A percentile compares a stretch with the other conserved stretches of the same genome.
Conservation (phyloP, 2,888 invertebrate genomes). For the Creontiades dilutus region DNA sequence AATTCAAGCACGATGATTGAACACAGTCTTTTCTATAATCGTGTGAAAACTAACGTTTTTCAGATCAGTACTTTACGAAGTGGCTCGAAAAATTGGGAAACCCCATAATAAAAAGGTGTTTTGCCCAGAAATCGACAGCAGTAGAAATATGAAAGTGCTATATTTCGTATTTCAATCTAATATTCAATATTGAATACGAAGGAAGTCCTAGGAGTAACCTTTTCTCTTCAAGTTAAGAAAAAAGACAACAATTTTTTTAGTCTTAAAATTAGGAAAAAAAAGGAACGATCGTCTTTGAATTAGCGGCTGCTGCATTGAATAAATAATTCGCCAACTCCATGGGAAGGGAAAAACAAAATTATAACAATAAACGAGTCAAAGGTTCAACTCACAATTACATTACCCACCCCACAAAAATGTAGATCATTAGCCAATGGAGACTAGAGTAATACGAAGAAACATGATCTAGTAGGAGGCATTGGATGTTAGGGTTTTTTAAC, state of each 20-base stretch:
- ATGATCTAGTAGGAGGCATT: background rate
- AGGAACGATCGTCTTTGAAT: background rate
- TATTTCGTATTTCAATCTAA: background rate
- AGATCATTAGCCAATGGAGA: background rate
- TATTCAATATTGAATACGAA: background rate
- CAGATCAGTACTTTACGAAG: background rate
- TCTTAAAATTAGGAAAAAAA: slow-evolving; percentile 18
- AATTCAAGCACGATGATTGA: background rate
- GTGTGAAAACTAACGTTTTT: background rate
- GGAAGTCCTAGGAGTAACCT: background rate
- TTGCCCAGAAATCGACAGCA: background rate
- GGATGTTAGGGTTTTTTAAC: background rate
- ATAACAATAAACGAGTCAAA: background rate
- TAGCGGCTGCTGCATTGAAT: background rate
- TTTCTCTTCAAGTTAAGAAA: background rate
- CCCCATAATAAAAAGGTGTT: slow-evolving; percentile 3
- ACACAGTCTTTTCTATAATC: background rate
- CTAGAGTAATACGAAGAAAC: slow-evolving; percentile 15
- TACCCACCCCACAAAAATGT: background rate
- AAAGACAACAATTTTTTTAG: background rate
- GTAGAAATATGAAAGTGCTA: background rate
- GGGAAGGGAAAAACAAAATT: background rate
- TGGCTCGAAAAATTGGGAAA: background rate
- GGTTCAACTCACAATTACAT: too few relatives aligned
- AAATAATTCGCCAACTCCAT: background rate